Evolutionary conservation across 2,888 invertebrate species (phyloP), one percentile per base, ranked within the genome.

Genomic region (Drosophila anomelani): DNA sequence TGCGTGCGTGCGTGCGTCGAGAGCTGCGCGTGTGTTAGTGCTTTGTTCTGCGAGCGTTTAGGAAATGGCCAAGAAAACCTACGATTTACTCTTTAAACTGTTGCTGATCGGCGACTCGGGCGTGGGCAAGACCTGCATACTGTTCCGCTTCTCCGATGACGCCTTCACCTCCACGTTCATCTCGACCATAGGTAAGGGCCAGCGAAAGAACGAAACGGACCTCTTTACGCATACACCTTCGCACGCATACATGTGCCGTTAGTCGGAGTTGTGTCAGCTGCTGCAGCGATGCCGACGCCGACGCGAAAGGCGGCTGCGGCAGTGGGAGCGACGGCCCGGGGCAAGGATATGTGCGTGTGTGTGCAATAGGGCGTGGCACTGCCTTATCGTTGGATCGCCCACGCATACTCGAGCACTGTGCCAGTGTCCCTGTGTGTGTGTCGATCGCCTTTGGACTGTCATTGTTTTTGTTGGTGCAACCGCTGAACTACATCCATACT

Each of bases 81-180:
- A 98, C 94, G 98, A 98, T 94, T 95, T 98, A 91, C 94, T 98
- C 90, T 98, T 98, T 93, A 98, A 98, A 94, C 94, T 98, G 88
- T 94, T 98, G 82, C 94, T 98, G 85, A 98, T 98, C 93, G 98
- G 98, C 80, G 98, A 98, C 93, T 97, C 97, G 58, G 98, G 98
- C 82, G 98, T 98, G 81, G 98, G 98, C 86, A 98, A 98, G 93
- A 98, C 98, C 61, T 98, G 98, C 93, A 97, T 98, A 93, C 94
- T 98, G 86, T 98, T 98, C 93, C 95, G 98, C 92, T 98, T 98
- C 93, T 97, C 97, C 80, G 98, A 98, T 93, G 98, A 98, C 94
- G 97, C 97, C 85, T 98, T 98, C 93, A 98, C 97, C 84, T 96
- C 97, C 67, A 98, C 98, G 81, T 98, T 98, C 94, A 98, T 98